Base-by-base conservation (phyloP, 2,888 invertebrate species). In the Tribolium freemani region DNA sequence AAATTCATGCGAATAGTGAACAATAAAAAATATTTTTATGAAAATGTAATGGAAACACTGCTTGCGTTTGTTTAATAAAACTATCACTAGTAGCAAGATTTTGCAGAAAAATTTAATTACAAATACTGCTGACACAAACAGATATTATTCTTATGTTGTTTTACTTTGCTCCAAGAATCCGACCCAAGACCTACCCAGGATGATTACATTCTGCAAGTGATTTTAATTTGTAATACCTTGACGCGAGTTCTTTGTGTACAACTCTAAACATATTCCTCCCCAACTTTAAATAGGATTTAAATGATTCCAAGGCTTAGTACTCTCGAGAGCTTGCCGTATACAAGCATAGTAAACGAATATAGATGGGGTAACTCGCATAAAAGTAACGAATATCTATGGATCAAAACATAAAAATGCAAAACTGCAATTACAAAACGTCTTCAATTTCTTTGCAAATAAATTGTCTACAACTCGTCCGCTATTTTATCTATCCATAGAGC, bases 141-240 rank as follows among this genome's bases (percentile, higher is more conserved):
- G 44, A 58, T 58, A 58, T 58, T 58, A 16, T 1, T 45, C 44
- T 58, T 58, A 58, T 45, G 45, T 38, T 51, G 45, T 11, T 53
- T 66, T 30, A 45, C 54, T 68, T 68, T 46, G 13, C 21, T 56
- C 56, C 48, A 31, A 64, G 68, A 57, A 8, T 38, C 68, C 68
- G 21, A 58, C 68, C 57, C 57, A 58, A 64, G 68, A 57, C 68
- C 68, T 30, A 58, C 68, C 57, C 68, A 58, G 26, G 46, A 11
- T 45, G 56, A 64, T 56, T 56, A 30, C 48, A 45, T 21, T 30
- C 48, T 50, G 57, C 68, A 68, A 57, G 68, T 58, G 68, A 50
- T 11, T 48, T 66, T 66, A 57, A 57, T 58, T 38, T 38, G 48
- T 58, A 58, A 68, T 58, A 58, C 58, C 68, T 57, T 48, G 57